Conservation (phyloP, 2,888 invertebrate species). For the Drosophila fulvimacula region DNA sequence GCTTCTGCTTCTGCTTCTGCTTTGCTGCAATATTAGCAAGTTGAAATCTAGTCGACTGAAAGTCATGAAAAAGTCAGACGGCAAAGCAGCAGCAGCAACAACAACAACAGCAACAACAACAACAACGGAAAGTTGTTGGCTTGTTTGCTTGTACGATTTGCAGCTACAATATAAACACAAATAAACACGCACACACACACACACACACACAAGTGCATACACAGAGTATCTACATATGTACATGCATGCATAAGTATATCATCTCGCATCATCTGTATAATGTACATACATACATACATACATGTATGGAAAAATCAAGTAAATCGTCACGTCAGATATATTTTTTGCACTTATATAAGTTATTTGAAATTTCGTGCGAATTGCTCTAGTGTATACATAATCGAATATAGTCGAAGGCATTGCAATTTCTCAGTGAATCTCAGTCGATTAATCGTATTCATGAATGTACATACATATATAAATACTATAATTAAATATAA, state of each 20-base stretch:
- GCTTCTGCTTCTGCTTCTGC: conserved; percentile 6
- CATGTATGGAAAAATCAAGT: conserved; percentile 25
- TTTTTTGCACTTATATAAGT: conserved; percentile 18
- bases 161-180: conserved; percentile 51
- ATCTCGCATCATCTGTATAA: conserved; percentile 2
- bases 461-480: conserved; percentile 6
- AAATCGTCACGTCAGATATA: conserved; percentile 35
- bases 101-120: conserved; percentile 28
- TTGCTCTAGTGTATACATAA: conserved; percentile 11
- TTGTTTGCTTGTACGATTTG: conserved; percentile 75
- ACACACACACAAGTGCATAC: conserved; percentile 3
- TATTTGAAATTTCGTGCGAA: conserved; percentile 38
- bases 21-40: conserved; percentile 63
- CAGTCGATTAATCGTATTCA: conserved; percentile 32
- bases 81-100: too few relatives aligned
- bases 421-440: conserved; percentile 45
- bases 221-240: conserved; percentile 7
- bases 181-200: conserved; percentile 18
- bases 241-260: conserved; percentile 9
- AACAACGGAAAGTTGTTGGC: conserved; percentile 40
- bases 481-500: too few relatives aligned
- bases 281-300: neutral
- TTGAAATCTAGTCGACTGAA: conserved; percentile 61
- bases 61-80: conserved; percentile 50
- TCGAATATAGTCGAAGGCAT: conserved; percentile 23